These are phyloP conservation scores for Netelia virgata DNA, from an alignment of 2,888 invertebrate genomes.

Conservation along the genomic window DNA sequence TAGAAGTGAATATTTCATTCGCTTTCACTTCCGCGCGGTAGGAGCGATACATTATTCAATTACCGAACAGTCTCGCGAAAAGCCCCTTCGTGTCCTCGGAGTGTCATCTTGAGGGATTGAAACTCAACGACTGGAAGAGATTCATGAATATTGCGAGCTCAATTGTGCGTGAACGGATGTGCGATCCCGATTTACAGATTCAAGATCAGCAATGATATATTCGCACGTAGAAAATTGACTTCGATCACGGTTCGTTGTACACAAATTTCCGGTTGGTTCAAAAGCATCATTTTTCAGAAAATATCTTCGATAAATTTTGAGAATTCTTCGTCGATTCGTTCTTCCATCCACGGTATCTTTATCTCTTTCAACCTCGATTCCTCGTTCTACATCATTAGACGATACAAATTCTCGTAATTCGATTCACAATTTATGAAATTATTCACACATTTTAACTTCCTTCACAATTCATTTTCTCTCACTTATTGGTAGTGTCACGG, in stretches of 20 bases:
- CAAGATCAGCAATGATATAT: conserved; percentile 22
- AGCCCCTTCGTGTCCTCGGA: conserved; percentile 5
- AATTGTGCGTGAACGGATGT: conserved; percentile 4
- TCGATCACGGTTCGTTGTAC: conserved; percentile 13
- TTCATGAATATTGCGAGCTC: conserved; percentile 35
- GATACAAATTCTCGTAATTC: too few relatives aligned
- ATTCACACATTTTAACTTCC: not conserved
- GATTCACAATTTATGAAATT: not conserved
- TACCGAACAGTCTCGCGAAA: conserved; percentile 29
- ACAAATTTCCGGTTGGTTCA: not conserved
- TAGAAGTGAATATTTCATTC: conserved; percentile 21
- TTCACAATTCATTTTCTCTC: not conserved
- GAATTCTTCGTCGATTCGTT: too few relatives aligned
- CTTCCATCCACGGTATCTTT: not conserved
- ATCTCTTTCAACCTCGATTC: not conserved
- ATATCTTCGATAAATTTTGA: not conserved
- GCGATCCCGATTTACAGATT: conserved; percentile 12
- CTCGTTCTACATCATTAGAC: too few relatives aligned
- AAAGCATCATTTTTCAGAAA: not conserved
- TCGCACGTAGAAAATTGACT: conserved; percentile 1
- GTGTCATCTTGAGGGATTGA: conserved; percentile 20
- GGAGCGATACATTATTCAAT: conserved; percentile 44
- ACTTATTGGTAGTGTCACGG: not conserved
- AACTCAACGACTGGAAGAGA: conserved; percentile 20
- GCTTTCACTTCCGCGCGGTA: conserved; percentile 3